phyloP scores from a whole-genome alignment of 2,113 vertebrate species.

The Sander lucioperca region DNA sequence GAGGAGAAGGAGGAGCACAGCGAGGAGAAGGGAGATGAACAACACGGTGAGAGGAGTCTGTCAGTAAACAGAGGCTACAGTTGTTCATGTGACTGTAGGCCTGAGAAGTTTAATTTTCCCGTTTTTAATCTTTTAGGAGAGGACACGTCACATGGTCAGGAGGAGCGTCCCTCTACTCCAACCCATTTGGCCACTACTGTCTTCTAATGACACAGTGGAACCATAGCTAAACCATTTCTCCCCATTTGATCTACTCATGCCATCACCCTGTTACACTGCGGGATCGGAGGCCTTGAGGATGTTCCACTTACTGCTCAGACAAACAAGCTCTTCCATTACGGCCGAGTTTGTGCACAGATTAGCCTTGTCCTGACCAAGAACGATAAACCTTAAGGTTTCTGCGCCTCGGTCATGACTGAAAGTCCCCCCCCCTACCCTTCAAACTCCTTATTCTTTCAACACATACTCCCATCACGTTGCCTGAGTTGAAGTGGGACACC shows the following conservation, averaged over 20 bases:
- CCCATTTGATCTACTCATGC: constrained; percentile 16
- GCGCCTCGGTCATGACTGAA: constrained; percentile 22
- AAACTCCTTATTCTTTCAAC: constrained; percentile 35
- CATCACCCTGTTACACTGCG: constrained; percentile 29
- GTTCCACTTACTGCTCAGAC: constrained; percentile 69
- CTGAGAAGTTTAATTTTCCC: constrained; percentile 2
- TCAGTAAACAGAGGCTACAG: constrained; percentile 7
- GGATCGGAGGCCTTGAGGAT: constrained; percentile 49
- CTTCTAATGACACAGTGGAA: constrained; percentile 42
- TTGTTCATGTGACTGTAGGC: constrained; percentile 11
- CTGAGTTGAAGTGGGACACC: constrained; percentile 60
- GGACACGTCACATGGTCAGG: constrained; percentile 49
- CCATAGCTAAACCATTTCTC: constrained; percentile 39
- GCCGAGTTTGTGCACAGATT: constrained; percentile 76
- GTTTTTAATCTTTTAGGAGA: constrained; percentile 59
- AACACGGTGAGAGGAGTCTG: constrained; percentile 50
- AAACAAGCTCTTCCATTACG: constrained; percentile 71
- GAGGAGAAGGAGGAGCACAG: constrained; percentile 51
- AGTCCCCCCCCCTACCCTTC: background rate
- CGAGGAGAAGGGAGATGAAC: constrained; percentile 55
- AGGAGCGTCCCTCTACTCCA: constrained; percentile 58
- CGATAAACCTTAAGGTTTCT: constrained; percentile 41
- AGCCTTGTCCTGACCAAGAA: constrained; percentile 68
- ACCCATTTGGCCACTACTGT: constrained; percentile 56
- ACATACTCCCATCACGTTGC: constrained; percentile 38